Conservation (phyloP, 2,113 vertebrate genomes). For the Pedionomus torquatus region DNA sequence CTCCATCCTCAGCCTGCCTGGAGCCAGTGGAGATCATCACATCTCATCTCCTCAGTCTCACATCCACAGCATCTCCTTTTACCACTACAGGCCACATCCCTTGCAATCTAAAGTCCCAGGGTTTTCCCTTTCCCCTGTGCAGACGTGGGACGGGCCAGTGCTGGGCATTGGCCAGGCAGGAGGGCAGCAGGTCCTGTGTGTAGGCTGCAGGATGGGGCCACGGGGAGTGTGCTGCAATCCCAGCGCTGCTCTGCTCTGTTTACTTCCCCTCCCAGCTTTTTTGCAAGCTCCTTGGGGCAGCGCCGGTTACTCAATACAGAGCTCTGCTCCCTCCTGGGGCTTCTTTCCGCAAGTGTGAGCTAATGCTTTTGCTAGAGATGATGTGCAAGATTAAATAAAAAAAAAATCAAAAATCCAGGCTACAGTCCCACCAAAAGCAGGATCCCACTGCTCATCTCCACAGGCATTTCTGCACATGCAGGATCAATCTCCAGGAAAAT, state of each 20-base stretch:
- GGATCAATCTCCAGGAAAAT: neutral
- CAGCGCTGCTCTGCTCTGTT: neutral
- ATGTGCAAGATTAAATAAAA: neutral
- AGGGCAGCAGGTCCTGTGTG: neutral
- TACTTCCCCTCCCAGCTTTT: slow-evolving; percentile 25
- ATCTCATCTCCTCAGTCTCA: neutral
- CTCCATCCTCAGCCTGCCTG: neutral
- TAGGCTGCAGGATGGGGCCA: neutral
- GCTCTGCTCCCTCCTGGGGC: neutral
- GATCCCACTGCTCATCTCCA: neutral
- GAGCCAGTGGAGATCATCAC: neutral
- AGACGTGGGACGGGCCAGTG: neutral
- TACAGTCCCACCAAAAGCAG: neutral
- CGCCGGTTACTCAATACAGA: neutral
- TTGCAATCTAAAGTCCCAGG: accelerated
- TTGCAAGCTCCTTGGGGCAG: slow-evolving; percentile 28
- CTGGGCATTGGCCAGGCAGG: neutral
- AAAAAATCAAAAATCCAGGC: neutral
- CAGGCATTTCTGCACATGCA: neutral
- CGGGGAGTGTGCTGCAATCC: neutral
- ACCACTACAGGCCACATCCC: neutral
- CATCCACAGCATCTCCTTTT: accelerated
- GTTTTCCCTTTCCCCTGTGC: neutral
- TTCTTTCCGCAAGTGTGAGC: neutral
- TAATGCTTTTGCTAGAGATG: neutral